phyloP scores from a whole-genome alignment of 2,113 vertebrate species.

The cattle (Bos taurus) region ARS-UCD2.0 NC_037357.1:104051001-104051500 shows the following conservation, averaged over 20 bases:
- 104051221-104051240: neutral
- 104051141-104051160: neutral
- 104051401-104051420: neutral
- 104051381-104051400: neutral
- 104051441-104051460: neutral
- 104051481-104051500: neutral
- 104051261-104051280: neutral
- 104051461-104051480: neutral
- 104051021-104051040: neutral
- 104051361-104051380: neutral
- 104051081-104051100: neutral
- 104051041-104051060: neutral
- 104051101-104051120: neutral
- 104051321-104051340: neutral
- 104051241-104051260: neutral
- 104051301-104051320: neutral
- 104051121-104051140: neutral
- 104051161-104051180: neutral
- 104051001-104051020: neutral
- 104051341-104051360: neutral
- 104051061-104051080: conserved; percentile 2
- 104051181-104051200: neutral
- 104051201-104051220: conserved; percentile 3
- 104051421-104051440: neutral
- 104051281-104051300: neutral